Evolutionary conservation across 2,113 vertebrate species (phyloP).

Genomic region (Patagioenas fasciata): DNA sequence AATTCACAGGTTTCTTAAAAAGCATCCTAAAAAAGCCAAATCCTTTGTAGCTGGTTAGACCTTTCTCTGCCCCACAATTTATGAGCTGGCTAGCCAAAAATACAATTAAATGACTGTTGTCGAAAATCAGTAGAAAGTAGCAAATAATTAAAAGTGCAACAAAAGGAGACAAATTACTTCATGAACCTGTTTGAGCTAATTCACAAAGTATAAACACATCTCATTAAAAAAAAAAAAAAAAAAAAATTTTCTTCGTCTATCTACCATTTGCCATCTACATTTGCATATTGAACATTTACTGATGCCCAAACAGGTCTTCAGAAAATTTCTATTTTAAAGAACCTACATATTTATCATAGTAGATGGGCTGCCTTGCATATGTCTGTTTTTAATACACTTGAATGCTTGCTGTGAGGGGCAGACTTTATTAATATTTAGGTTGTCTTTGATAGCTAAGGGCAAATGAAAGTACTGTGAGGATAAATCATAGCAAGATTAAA

Average conservation of each 20-base stretch:
- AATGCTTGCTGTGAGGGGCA: background rate
- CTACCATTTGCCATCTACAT: background rate
- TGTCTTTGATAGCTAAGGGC: background rate
- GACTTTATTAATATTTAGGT: background rate
- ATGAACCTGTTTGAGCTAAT: background rate
- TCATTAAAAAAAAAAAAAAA: background rate
- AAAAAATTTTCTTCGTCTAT: background rate
- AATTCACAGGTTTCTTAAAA: background rate
- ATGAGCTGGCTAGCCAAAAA: background rate
- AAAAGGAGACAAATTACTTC: background rate
- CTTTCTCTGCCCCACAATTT: background rate
- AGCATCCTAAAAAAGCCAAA: background rate
- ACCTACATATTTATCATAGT: background rate
- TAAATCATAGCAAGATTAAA: background rate
- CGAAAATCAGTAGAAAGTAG: background rate
- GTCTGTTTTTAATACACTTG: rapidly evolving
- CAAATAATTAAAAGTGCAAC: background rate
- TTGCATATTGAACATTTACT: background rate
- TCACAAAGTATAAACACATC: background rate
- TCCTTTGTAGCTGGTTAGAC: background rate
- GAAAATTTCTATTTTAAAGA: background rate
- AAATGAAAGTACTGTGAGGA: background rate
- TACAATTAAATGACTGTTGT: background rate
- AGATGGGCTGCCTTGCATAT: background rate
- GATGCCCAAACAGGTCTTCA: background rate